These are phyloP conservation scores for Halyomorpha halys DNA, from an alignment of 1,140 invertebrate genomes.

Conservation along the genomic window DNA sequence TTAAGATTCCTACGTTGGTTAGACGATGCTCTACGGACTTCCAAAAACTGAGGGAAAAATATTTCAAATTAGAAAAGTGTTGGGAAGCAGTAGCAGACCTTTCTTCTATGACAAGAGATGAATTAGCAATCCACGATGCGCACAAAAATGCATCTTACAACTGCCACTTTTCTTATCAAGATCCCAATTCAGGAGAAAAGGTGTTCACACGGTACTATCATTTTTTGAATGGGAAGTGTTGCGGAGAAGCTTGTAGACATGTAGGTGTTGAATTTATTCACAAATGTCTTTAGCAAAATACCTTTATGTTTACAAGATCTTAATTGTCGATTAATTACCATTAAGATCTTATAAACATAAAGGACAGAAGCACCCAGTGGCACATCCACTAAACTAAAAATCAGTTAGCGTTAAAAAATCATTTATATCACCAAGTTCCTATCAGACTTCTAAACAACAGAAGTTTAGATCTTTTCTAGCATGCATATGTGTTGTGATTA, in stretches of 20 bases:
- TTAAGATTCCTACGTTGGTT: background rate
- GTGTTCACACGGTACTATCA: background rate
- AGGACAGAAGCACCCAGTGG: too few species aligned
- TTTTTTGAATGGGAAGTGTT: background rate
- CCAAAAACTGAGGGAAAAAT: background rate
- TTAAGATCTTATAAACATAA: too few species aligned
- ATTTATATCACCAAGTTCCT: too few species aligned
- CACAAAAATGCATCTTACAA: background rate
- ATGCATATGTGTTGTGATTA: too few species aligned
- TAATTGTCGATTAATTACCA: too few species aligned
- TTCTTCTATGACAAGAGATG: background rate
- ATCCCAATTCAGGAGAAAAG: background rate
- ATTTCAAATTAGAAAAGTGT: background rate
- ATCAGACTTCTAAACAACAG: too few species aligned
- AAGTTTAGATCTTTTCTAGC: too few species aligned
- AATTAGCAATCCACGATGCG: background rate
- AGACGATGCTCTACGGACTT: background rate
- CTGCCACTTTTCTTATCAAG: background rate
- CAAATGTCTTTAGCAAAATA: too few species aligned
- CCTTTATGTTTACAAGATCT: too few species aligned
- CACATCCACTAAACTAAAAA: too few species aligned
- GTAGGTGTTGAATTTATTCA: too few species aligned
- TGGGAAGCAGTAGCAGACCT: background rate
- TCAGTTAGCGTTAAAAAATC: too few species aligned
- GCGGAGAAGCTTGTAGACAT: conserved; percentile 8